Evolutionary conservation across 2,888 invertebrate genomes (phyloP).

Genomic region (Allolobophora icterica): DNA sequence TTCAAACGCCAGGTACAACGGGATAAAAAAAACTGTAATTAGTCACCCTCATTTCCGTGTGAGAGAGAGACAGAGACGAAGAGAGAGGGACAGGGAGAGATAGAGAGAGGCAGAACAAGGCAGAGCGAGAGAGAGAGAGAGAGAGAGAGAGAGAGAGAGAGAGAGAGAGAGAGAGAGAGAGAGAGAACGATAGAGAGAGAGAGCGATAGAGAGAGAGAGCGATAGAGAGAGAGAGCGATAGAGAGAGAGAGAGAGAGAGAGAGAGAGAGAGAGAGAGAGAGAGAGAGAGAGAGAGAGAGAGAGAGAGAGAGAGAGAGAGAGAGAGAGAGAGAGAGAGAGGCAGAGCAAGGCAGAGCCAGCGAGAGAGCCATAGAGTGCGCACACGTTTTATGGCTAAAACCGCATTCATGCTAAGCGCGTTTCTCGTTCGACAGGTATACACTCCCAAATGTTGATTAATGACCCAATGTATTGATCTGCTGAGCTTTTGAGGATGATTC

Average conservation of each 20-base stretch:
- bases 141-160: too few species aligned
- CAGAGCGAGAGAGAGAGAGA: too few species aligned
- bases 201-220: neutral
- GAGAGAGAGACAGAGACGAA: neutral
- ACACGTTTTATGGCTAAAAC: neutral
- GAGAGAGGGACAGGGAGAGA: neutral
- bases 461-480: neutral
- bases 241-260: neutral
- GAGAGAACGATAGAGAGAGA: neutral
- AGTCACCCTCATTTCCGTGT: neutral
- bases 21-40: neutral
- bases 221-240: neutral
- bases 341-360: neutral
- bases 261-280: neutral
- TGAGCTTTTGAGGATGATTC: neutral
- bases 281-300: neutral
- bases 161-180: too few species aligned
- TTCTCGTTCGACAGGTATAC: too few species aligned
- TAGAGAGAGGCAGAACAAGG: neutral
- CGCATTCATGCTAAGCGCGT: too few species aligned
- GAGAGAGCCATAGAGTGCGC: too few species aligned
- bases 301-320: neutral
- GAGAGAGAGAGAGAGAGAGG: neutral
- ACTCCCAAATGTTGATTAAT: too few species aligned
- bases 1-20: neutral